Conservation (phyloP, 2,888 invertebrate genomes). For the Colletes collaris region DNA sequence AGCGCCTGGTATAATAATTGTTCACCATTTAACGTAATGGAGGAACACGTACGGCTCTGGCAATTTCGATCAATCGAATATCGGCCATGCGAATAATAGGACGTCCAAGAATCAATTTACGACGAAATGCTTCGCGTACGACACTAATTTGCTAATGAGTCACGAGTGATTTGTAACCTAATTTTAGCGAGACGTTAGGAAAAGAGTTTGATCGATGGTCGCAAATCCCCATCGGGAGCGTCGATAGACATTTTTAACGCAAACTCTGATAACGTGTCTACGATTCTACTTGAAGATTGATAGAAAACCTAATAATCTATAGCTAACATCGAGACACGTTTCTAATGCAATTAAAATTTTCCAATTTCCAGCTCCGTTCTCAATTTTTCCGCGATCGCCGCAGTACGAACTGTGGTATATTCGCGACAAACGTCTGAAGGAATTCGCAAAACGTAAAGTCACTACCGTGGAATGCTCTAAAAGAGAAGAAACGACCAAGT, state of each 20-base stretch:
- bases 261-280: too few species aligned
- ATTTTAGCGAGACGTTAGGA: constrained; percentile 10
- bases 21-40: constrained; percentile 59
- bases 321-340: too few species aligned
- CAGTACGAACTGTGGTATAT: constrained; percentile 44
- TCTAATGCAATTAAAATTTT: too few species aligned
- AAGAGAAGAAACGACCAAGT: constrained; percentile 6
- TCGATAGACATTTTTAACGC: background rate
- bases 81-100: constrained; percentile 44
- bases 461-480: background rate
- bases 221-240: background rate
- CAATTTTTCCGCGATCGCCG: constrained; percentile 49
- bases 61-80: constrained; percentile 66
- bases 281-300: too few species aligned
- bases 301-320: too few species aligned
- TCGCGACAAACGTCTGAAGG: constrained; percentile 4
- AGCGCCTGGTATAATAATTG: constrained; percentile 67
- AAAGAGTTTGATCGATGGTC: constrained; percentile 8
- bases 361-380: constrained; percentile 4
- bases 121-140: constrained; percentile 21
- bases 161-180: constrained; percentile 41
- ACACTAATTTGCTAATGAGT: constrained; percentile 60
- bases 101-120: constrained; percentile 42
- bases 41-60: constrained; percentile 31
- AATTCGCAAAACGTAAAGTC: background rate